A percentile compares a stretch with the other conserved stretches of the same genome.
These are phyloP conservation scores for Mormyrops attenuatus DNA, from an alignment of 2,797 vertebrate genomes.

Conservation along the genomic window DNA sequence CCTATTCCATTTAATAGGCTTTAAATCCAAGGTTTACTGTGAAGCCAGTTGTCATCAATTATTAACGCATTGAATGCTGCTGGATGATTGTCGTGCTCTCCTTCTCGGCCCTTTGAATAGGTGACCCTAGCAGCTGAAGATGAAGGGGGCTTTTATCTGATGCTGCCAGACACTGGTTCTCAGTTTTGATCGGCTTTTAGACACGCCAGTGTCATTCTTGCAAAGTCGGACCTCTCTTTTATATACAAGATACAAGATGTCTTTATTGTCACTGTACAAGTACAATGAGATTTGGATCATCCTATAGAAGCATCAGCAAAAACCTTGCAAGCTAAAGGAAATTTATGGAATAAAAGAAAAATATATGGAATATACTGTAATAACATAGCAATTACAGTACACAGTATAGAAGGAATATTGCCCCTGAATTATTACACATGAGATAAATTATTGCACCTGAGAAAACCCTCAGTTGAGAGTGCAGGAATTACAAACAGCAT, in stretches of 20 bases:
- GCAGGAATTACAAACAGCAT: neutral
- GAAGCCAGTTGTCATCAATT: neutral
- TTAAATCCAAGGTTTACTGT: neutral
- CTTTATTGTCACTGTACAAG: neutral
- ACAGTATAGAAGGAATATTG: neutral
- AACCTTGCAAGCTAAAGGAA: neutral
- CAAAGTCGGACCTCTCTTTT: neutral
- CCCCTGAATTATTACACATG: neutral
- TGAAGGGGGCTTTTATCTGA: neutral
- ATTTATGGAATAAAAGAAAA: neutral
- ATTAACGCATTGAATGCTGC: slow-evolving; percentile 12
- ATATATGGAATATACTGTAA: neutral
- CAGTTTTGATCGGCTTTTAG: neutral
- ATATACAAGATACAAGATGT: neutral
- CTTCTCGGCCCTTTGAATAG: neutral
- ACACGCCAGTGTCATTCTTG: neutral
- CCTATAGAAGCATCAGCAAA: neutral
- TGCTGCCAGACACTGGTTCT: neutral
- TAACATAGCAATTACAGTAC: neutral
- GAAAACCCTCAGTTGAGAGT: neutral
- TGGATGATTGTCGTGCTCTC: slow-evolving; percentile 23
- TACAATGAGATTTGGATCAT: neutral
- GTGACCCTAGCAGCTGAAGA: neutral
- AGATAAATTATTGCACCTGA: too few relatives aligned
- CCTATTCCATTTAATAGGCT: slow-evolving; percentile 2